Conservation (phyloP, 2,888 invertebrate genomes). For the Zhuqinia jingwanae region DNA sequence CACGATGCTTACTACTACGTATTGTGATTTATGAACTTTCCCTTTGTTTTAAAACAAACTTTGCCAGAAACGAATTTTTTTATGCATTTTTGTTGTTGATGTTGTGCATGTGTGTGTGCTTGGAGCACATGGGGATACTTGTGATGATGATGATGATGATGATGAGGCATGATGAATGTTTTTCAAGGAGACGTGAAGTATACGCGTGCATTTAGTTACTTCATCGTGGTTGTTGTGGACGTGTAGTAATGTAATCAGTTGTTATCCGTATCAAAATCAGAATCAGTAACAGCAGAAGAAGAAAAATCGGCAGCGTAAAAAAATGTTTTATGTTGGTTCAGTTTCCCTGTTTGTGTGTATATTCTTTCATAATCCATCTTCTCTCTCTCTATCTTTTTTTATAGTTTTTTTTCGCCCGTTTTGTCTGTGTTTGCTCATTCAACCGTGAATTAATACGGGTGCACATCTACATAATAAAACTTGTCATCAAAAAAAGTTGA, state of each 20-base stretch:
- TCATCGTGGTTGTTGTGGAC: neutral
- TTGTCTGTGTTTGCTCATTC: conserved; percentile 27
- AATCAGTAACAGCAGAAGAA: neutral
- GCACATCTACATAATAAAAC: conserved; percentile 5
- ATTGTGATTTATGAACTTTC: no score
- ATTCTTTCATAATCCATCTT: neutral
- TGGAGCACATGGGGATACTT: no score
- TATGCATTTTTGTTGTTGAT: neutral
- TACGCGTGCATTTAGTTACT: neutral
- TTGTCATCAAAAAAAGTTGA: conserved; percentile 21
- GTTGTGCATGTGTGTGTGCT: no score
- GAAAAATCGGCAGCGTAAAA: neutral
- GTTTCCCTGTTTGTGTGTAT: neutral
- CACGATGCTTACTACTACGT: no score
- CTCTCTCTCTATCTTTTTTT: neutral
- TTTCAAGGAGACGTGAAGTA: neutral
- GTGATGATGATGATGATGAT: neutral
- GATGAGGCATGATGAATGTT: conserved; percentile 19
- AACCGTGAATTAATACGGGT: conserved; percentile 17
- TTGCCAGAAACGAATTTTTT: neutral
- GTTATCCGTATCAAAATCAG: conserved; percentile 17
- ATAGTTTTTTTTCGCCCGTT: neutral
- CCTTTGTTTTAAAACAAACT: neutral
- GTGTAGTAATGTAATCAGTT: neutral
- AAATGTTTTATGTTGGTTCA: neutral